phyloP scores from a whole-genome alignment of 2,888 invertebrate species.

The Bursaphelenchus okinawaensis region DNA sequence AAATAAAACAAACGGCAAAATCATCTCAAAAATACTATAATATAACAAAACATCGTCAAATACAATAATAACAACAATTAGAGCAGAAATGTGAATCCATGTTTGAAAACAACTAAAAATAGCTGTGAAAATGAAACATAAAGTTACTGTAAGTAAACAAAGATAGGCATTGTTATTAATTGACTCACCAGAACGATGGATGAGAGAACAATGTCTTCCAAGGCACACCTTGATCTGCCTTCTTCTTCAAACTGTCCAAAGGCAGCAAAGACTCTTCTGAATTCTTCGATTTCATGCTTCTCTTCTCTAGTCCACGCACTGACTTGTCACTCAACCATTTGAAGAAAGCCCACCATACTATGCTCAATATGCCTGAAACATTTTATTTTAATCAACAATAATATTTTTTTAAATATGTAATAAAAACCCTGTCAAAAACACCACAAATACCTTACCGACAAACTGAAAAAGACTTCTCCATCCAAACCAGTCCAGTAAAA shows the following conservation, averaged over 20 bases:
- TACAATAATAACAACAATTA: background rate
- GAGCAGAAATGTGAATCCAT: no score
- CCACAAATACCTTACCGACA: constrained; percentile 60
- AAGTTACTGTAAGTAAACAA: background rate
- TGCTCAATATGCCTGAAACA: constrained; percentile 30
- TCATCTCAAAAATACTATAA: background rate
- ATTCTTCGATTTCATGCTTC: constrained; percentile 10
- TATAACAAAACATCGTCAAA: background rate
- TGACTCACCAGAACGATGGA: constrained; percentile 66
- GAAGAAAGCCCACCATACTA: constrained; percentile 35
- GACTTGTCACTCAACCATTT: constrained; percentile 23
- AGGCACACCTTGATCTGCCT: constrained; percentile 61
- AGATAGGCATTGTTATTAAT: background rate
- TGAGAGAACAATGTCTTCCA: constrained; percentile 66
- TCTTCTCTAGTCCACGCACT: background rate
- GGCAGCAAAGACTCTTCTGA: constrained; percentile 11
- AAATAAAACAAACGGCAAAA: no score
- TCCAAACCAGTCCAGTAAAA: constrained; percentile 66
- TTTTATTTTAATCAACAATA: no score
- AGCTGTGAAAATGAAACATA: background rate
- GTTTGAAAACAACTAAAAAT: no score
- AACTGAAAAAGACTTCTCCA: constrained; percentile 69
- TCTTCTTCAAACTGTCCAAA: background rate
- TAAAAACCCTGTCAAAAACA: no score
- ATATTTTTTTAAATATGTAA: no score